Evolutionary conservation across 2,888 invertebrate genomes (phyloP), one percentile per base, ranked within the genome.

Genomic region (Archips xylosteana): DNA sequence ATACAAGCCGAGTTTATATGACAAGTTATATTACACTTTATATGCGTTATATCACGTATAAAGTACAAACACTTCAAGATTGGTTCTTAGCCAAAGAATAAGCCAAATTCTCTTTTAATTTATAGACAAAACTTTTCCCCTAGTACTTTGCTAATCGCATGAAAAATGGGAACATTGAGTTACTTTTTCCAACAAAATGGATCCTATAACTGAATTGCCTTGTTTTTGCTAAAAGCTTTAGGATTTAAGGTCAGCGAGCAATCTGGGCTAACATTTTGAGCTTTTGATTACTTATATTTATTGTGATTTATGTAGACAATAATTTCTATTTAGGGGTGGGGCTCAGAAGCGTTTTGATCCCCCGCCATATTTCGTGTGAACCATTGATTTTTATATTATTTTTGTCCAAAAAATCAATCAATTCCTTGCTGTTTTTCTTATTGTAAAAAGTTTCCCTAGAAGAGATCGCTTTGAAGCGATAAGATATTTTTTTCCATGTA

Each of bases 211-310:
- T 32, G 42, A 62, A 62, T 45, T 12, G 36, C 15, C 42, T 62
- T 62, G 45, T 62, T 45, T 62, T 62, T 45, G 45, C 42, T 62
- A 45, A 57, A 57, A 57, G 57, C 62, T 23, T 62, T 13, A 62
- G 6, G 15, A 42, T 32, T 57, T 57, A 57, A 57, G 57, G 23
- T 32, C 57, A 57, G 12, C 5, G 15, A 15, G 32, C 12, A 10
- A 12, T 57, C 12, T 57, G 5, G 23, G n/a, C 9, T 9, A 10
- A 54, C 23, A 57, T 57, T 32, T 57, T 12, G 23, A 57, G 8
- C 32, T 57, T 57, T 32, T 45, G 12, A 32, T 45, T 12, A 62
- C 10, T 23, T 23, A 8, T 0, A 3, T 15, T 54, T 0, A 3
- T 15, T 54, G 49, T n/a, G 54, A 54, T 54, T 54, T 23, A 54